Evolutionary conservation across 2,888 invertebrate genomes (phyloP).

Genomic region (Polydrusus cervinus): DNA sequence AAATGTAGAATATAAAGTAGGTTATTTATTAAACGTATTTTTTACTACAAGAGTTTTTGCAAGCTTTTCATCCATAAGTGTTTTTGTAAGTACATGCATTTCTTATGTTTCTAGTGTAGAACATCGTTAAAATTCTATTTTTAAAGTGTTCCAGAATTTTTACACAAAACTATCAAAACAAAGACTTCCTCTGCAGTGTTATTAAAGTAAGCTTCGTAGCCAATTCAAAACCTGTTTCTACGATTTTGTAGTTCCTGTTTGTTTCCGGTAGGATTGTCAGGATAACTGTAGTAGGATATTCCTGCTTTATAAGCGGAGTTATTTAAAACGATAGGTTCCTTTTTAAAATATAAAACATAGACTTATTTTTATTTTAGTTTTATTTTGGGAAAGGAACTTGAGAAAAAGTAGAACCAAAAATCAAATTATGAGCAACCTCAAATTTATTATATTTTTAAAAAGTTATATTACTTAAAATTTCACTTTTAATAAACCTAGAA

Average conservation of each 20-base stretch:
- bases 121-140: not conserved
- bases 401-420: too few species aligned
- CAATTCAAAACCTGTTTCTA: slow-evolving; percentile 13
- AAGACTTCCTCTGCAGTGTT: not conserved
- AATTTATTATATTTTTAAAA: too few species aligned
- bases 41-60: too few species aligned
- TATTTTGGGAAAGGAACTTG: too few species aligned
- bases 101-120: too few species aligned
- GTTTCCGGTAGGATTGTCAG: slow-evolving; percentile 20
- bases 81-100: too few species aligned
- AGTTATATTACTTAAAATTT: too few species aligned
- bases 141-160: not conserved
- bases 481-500: too few species aligned
- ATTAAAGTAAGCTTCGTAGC: slow-evolving; percentile 5
- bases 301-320: slow-evolving; percentile 1
- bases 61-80: too few species aligned
- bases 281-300: slow-evolving; percentile 15
- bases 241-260: not conserved
- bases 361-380: not conserved
- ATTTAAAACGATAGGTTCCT: not conserved
- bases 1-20: too few species aligned
- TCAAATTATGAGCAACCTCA: too few species aligned
- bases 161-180: slow-evolving; percentile 14
- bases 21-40: too few species aligned
- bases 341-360: not conserved